Evolutionary conservation across 2,113 vertebrate species (phyloP).

Genomic region (rat (Rattus norvegicus)): DNA sequence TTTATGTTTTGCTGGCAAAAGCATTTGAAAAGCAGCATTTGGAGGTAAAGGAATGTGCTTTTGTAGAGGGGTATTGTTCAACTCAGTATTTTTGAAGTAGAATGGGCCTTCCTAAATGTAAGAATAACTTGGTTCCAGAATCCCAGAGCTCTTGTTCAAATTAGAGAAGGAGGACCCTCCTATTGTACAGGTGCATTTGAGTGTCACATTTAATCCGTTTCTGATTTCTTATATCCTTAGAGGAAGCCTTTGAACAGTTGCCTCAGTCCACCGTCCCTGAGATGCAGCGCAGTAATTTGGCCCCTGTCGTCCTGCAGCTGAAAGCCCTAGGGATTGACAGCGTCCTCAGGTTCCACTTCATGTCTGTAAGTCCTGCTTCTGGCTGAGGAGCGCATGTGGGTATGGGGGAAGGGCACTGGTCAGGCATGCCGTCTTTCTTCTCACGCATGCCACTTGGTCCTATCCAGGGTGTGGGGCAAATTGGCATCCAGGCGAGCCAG

Average conservation of each 20-base stretch:
- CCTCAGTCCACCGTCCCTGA: conserved; percentile 94
- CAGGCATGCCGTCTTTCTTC: fast-evolving
- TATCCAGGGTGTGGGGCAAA: neutral
- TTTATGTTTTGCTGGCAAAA: conserved; percentile 51
- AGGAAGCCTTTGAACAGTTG: conserved; percentile 97
- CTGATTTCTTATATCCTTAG: conserved; percentile 84
- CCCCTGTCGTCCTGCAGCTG: conserved; percentile 97
- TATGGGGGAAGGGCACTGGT: neutral
- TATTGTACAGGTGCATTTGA: neutral
- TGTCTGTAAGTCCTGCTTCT: conserved; percentile 90
- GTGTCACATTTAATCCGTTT: conserved; percentile 41
- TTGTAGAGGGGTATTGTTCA: neutral
- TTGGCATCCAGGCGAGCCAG: neutral
- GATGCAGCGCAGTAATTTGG: conserved; percentile 98
- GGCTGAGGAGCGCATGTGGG: neutral
- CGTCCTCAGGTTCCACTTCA: conserved; percentile 97
- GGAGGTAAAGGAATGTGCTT: conserved; percentile 15
- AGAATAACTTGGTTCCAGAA: neutral
- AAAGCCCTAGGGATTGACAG: conserved; percentile 98
- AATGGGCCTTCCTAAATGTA: neutral
- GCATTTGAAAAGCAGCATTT: conserved; percentile 1
- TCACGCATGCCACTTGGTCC: neutral
- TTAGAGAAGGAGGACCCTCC: neutral
- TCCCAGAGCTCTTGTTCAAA: neutral
- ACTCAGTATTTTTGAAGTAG: neutral